phyloP scores from a whole-genome alignment of 1,140 invertebrate species.

The Rhyzopertha dominica region DNA sequence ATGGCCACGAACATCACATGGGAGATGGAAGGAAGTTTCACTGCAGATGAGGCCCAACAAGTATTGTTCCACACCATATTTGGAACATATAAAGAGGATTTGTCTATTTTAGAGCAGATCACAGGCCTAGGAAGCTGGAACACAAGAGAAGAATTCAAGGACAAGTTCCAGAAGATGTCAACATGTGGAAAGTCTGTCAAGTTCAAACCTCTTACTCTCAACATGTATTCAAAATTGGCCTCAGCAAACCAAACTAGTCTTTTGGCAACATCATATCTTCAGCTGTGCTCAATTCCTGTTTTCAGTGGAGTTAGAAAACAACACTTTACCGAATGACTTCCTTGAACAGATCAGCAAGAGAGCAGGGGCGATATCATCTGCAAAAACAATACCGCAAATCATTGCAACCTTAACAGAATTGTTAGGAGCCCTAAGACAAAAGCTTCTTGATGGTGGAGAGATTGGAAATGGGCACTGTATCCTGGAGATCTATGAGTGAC shows the following conservation, averaged over 20 bases:
- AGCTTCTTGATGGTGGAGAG: background rate
- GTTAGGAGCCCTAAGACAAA: background rate
- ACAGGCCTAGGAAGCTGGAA: constrained; percentile 2
- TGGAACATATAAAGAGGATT: constrained; percentile 3
- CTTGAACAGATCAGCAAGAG: background rate
- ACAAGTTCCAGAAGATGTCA: background rate
- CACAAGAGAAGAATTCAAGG: constrained; percentile 8
- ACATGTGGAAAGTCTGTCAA: background rate
- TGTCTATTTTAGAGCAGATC: constrained; percentile 5
- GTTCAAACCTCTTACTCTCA: background rate
- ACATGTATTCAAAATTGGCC: background rate
- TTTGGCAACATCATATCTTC: background rate
- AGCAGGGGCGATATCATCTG: background rate
- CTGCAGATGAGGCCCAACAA: background rate
- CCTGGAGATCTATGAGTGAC: background rate
- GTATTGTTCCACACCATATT: background rate
- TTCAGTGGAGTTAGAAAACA: constrained; percentile 1
- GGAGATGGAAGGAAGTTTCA: background rate
- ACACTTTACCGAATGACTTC: background rate
- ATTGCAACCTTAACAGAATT: background rate
- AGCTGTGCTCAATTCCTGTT: background rate
- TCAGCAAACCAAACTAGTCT: background rate
- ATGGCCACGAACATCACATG: background rate
- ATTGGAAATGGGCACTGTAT: constrained; percentile 1
- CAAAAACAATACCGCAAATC: constrained; percentile 2